A percentile compares a stretch with the other conserved stretches of the same genome.
These are phyloP conservation scores for Stomatorhinus walkeri DNA, from an alignment of 2,797 vertebrate genomes.

Conservation along the genomic window DNA sequence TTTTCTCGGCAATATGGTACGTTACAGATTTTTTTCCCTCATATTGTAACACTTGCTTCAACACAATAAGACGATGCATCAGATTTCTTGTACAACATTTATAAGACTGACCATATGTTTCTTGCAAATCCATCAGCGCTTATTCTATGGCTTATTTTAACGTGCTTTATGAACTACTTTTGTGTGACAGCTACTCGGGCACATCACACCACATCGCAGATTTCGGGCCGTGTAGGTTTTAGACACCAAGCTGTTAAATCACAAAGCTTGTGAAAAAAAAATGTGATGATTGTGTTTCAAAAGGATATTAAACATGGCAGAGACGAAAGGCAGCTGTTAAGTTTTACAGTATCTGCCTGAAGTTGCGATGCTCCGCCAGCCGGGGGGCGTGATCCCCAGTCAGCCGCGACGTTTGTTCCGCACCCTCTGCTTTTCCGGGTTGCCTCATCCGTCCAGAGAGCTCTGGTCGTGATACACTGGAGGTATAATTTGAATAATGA, in stretches of 20 bases:
- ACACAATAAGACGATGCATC: neutral
- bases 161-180: neutral
- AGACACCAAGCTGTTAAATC: neutral
- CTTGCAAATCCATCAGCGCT: neutral
- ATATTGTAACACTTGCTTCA: neutral
- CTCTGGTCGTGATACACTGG: neutral
- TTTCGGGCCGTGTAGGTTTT: neutral
- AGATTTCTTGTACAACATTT: neutral
- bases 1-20: constrained; percentile 74
- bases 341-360: neutral
- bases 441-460: neutral
- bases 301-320: neutral
- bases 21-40: constrained; percentile 19
- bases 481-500: neutral
- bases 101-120: neutral
- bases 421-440: neutral
- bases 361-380: neutral
- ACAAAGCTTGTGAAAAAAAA: neutral
- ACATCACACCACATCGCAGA: neutral
- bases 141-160: neutral
- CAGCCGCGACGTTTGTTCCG: neutral
- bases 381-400: neutral
- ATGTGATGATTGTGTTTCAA: neutral
- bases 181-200: neutral
- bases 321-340: neutral